Evolutionary conservation across 2,797 vertebrate genomes (phyloP), one percentile per base, ranked within the genome.

Genomic region (Periparus ater): DNA sequence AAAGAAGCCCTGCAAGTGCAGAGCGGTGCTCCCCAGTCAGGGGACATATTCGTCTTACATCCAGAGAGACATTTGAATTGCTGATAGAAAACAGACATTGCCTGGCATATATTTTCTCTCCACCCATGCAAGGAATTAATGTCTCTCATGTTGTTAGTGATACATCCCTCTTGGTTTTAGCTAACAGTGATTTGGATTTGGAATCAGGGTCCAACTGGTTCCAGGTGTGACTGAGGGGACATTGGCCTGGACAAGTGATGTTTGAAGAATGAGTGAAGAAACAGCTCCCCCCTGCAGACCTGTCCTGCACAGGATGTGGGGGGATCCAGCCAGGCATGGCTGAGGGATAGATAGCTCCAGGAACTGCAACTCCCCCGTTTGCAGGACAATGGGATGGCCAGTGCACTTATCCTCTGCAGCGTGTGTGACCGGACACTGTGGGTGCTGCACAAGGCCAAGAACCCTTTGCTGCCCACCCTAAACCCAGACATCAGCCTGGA

Each of bases 401-500:
- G n/a, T 2, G 23, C 42, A 29, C 11, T 51, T 47, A 44, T 5
- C 17, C 45, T 15, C 68, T 57, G 62, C 36, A 65, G 34, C 0
- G 0, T 14, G 26, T 36, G 40, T 48, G 18, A 45, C 27, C 0
- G 0, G 25, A 40, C 2, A 1, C 78, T 30, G 20, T 7, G 48
- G 32, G 20, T 65, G 38, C 74, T 53, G 26, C 20, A 21, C 26
- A 44, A 54, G 48, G 14, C 36, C 25, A 17, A 10, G 55, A 36
- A 63, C 17, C 17, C 58, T 75, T 72, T 51, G 14, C 16, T 77
- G 34, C 30, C 6, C 54, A 40, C 5, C 13, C 55, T 27, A 65
- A 68, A n/a, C 17, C 22, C 51, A 71, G 38, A 73, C 2, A 2
- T 7, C 50, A 38, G 17, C 36, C 48, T 45, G 11, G 34, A 82